Percentiles rank a stretch among this genome's conserved stretches.
These are phyloP conservation scores for Sebastolobus altivelis DNA, from an alignment of 2,797 vertebrate genomes.

Conservation along the genomic window DNA sequence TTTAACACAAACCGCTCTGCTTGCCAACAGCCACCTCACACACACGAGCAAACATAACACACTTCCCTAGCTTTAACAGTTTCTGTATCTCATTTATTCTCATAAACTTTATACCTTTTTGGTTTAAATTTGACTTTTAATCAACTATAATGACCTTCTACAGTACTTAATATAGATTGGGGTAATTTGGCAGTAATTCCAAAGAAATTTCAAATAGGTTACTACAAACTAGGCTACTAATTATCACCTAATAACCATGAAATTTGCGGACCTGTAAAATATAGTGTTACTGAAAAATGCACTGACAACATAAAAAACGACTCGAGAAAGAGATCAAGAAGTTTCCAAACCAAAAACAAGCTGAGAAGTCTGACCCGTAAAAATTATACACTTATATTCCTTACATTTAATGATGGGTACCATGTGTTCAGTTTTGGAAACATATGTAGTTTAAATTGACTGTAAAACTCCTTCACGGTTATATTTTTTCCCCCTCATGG, in stretches of 20 bases:
- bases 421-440: not conserved
- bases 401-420: not conserved
- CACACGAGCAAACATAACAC: not conserved
- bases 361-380: not conserved
- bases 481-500: not conserved
- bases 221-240: too few species aligned
- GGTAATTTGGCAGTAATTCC: too few species aligned
- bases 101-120: not conserved
- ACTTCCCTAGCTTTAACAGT: not conserved
- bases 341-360: not conserved
- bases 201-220: too few species aligned
- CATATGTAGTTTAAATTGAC: not conserved
- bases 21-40: not conserved
- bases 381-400: not conserved
- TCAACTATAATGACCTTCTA: not conserved
- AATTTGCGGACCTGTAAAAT: too few species aligned
- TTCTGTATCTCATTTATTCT: not conserved
- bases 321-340: not conserved
- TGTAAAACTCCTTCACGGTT: not conserved
- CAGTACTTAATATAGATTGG: too few species aligned
- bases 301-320: not conserved
- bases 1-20: conserved; percentile 1
- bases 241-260: too few species aligned
- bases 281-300: not conserved
- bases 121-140: not conserved